Evolutionary conservation across 2,888 invertebrate species (phyloP), one percentile per base, ranked within the genome.

Genomic region (Apamea sordens): DNA sequence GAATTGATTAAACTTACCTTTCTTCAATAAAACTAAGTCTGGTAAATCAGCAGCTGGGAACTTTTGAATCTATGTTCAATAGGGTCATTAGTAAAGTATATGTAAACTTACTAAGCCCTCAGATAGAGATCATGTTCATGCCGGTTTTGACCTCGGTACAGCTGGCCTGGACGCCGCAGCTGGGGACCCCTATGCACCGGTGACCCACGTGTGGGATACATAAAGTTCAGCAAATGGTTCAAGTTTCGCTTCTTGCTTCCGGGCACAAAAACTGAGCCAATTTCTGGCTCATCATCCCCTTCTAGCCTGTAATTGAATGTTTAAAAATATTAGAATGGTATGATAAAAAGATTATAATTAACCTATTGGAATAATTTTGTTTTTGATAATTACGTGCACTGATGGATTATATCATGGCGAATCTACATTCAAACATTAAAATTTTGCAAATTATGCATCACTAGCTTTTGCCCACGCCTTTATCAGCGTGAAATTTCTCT

Each of bases 111-210:
- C 99, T 99, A 99, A 80, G 99, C 99, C 96, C 99, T 99, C 83
- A 99, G 96, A 95, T 98, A 99, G 92, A 99, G 98, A 93, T 99
- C 99, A 96, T 99, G 99, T 94, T 98, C 99, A 95, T 98, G 99
- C 93, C 98, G 98, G 90, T 98, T 98, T 80, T 92, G 85, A 71
- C 91, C 88, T 76, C 93, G 91, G 85, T 94, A 94, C 84, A 94
- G 94, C 63, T 83, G 89, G 50, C 92, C 94, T 80, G 94, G 94
- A 61, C 94, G 93, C 28, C 92, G 92, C 86, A 92, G 94, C 77
- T 92, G 93, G 59, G 91, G 91, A 80, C 93, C 94, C 86, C 94
- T 94, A 82, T 93, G 93, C 72, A 93, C 93, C 1, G 89, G 83
- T 71, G 90, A 87, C 73, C 97, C 98, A 72, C 98, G 97, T 70